Percentiles rank a stretch among this genome's conserved stretches.
phyloP scores from a whole-genome alignment of 1,140 invertebrate species.

The Helicoverpa zea region DNA sequence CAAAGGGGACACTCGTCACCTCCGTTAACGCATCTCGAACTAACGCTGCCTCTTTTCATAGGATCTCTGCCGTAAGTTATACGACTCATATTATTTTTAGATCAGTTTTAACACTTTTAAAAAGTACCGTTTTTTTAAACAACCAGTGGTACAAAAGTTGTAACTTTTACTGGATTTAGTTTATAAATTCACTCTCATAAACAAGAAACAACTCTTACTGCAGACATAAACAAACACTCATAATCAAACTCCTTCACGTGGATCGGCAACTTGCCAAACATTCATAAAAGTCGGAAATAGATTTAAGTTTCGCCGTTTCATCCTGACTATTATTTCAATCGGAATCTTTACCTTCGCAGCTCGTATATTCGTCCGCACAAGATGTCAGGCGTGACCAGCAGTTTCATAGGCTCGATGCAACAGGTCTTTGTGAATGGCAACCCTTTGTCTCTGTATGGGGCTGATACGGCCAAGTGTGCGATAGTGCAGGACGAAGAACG shows the following conservation, averaged over 20 bases:
- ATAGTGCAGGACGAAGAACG: slow-evolving; percentile 81
- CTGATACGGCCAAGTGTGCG: slow-evolving; percentile 78
- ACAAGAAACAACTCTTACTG: background rate
- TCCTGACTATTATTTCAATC: slow-evolving; percentile 30
- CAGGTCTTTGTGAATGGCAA: slow-evolving; percentile 94
- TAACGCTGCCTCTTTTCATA: slow-evolving; percentile 94
- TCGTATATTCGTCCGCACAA: slow-evolving; percentile 91
- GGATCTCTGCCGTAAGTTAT: slow-evolving; percentile 93
- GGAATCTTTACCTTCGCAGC: slow-evolving; percentile 76
- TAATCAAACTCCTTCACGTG: background rate
- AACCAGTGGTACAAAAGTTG: background rate
- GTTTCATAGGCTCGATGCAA: slow-evolving; percentile 94
- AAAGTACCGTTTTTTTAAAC: too few species aligned
- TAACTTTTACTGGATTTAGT: background rate
- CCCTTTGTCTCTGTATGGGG: slow-evolving; percentile 76
- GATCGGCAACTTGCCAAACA: slow-evolving; percentile 11
- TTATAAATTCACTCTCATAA: background rate
- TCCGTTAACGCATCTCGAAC: slow-evolving; percentile 93
- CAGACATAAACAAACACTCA: background rate
- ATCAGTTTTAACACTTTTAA: too few species aligned
- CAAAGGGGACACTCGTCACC: slow-evolving; percentile 91
- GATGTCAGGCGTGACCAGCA: slow-evolving; percentile 91
- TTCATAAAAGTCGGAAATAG: slow-evolving; percentile 9
- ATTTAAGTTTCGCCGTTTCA: slow-evolving; percentile 25
- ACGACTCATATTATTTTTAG: background rate